Conservation (phyloP, 1,140 invertebrate species). For the Nasonia vitripennis region DNA sequence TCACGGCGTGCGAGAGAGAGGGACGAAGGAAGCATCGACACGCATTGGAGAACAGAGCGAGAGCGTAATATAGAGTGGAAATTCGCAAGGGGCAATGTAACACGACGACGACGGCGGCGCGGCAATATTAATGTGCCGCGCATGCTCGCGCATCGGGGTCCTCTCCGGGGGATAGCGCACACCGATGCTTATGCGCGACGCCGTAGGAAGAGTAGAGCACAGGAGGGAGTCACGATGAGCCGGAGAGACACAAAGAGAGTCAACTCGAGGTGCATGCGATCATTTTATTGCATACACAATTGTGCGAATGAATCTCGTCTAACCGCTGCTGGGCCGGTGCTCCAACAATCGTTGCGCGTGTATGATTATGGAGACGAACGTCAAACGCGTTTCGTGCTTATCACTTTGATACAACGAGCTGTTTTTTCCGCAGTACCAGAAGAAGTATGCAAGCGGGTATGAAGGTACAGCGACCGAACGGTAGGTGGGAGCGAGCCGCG, state of each 20-base stretch:
- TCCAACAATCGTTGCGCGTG: neutral
- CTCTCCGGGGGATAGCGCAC: neutral
- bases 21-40: neutral
- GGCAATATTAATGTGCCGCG: constrained; percentile 44
- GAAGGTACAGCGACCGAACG: neutral
- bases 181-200: neutral
- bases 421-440: no score
- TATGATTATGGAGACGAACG: neutral
- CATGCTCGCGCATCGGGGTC: constrained; percentile 15
- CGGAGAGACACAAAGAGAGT: neutral
- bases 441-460: no score
- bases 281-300: neutral
- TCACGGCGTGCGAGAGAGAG: neutral
- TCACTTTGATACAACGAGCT: no score
- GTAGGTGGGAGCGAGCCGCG: neutral
- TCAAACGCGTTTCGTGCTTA: no score
- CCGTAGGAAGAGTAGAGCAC: neutral
- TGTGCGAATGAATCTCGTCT: neutral
- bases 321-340: neutral
- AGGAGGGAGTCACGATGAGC: neutral
- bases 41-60: neutral
- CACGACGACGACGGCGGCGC: constrained; percentile 19
- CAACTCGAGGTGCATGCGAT: neutral
- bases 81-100: constrained; percentile 39
- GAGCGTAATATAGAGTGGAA: neutral